Base-by-base conservation (phyloP, 2,113 vertebrate genomes). In the Lepus europaeus region DNA sequence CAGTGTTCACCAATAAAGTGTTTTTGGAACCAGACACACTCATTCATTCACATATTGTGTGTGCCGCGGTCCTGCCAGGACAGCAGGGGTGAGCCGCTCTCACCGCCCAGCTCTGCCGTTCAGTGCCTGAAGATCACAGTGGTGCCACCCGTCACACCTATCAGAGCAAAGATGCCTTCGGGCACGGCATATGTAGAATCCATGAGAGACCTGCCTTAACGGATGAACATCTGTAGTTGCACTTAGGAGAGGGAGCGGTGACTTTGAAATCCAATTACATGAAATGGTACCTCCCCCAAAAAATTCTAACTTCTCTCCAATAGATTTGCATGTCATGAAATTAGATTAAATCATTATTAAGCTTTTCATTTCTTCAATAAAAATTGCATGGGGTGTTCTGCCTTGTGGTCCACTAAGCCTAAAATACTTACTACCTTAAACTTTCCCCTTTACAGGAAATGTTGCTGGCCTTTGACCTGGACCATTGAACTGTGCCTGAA, bases 1-100 rank as follows among this genome's bases (percentile, higher is more conserved):
- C 56, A 64, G 25, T 5, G 22, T 45, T 31, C 1, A 1, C 69
- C 27, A 83, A 73, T 31, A 51, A 76, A 84, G 27, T 59, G 27
- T 91, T 49, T 36, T 3, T 39, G 20, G 87, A 61, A 89, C 0
- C 17, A 80, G 20, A 17, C 8, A 27, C 0, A 0, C 10, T 76
- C 16, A 13, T 63, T 81, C 5, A 12, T 36, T 69, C n/a, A 23
- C 3, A 36, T 12, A 8, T 19, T 13, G 1, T 22, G 29, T 36
- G 2, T 0, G 0, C 13, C 36, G 9, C 6, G 10, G 63, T 56
- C 70, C 36, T 23, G 6, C 29, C 19, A 2, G 0, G 17, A 7
- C 2, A 11, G 5, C n/a, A 31, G 76, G 13, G 53, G 2, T 12
- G 31, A 16, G 59, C 0, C 4, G n/a, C 3, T 25, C 39, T 66